phyloP scores from a whole-genome alignment of 2,113 vertebrate species.

The Muntiacus reevesi region DNA sequence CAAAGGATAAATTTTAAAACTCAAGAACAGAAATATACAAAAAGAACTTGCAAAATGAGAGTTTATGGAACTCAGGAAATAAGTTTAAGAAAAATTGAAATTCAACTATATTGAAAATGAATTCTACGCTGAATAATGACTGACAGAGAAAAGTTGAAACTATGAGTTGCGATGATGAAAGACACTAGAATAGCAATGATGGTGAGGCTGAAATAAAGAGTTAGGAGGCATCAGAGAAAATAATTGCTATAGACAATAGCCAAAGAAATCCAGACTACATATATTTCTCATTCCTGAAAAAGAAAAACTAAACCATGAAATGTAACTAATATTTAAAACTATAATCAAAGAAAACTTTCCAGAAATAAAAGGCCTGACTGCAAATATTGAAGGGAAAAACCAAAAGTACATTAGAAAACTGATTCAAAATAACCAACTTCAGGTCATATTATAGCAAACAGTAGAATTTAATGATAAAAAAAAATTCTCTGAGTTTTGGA shows the following conservation, averaged over 20 bases:
- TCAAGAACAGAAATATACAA: not conserved
- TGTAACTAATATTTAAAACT: not conserved
- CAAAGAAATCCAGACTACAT: not conserved
- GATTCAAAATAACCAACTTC: not conserved
- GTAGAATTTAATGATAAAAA: not conserved
- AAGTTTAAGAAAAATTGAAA: not conserved
- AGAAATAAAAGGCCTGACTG: not conserved
- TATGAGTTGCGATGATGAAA: not conserved
- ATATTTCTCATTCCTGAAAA: not conserved
- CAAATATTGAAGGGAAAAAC: not conserved
- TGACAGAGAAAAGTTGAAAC: not conserved
- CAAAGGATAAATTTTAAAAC: constrained; percentile 15
- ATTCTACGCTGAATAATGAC: not conserved
- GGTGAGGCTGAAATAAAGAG: not conserved
- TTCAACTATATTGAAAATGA: not conserved
- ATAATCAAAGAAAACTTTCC: not conserved
- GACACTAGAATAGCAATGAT: not conserved
- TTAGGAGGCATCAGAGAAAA: not conserved
- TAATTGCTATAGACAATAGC: not conserved
- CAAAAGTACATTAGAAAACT: not conserved
- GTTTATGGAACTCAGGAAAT: not conserved
- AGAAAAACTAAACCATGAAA: not conserved
- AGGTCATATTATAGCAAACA: not conserved
- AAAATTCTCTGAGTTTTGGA: not conserved
- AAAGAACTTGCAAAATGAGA: not conserved